Evolutionary conservation across 2,113 vertebrate genomes (phyloP).

Genomic region (Gopherus flavomarginatus): DNA sequence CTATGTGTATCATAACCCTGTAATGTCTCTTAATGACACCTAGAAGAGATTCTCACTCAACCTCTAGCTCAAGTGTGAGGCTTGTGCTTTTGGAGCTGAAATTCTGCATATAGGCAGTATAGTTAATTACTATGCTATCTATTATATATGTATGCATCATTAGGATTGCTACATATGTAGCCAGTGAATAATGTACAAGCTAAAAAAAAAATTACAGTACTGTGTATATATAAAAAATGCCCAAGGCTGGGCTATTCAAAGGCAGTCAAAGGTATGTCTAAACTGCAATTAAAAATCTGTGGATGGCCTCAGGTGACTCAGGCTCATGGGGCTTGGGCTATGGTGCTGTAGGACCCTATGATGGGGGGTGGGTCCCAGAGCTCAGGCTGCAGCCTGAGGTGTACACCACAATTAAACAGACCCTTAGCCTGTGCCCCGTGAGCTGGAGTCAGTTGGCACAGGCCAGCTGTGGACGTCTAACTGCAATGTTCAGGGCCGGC

Average conservation of each 20-base stretch:
- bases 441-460: neutral
- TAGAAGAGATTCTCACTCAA: neutral
- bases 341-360: neutral
- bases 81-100: neutral
- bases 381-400: neutral
- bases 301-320: too few relatives aligned
- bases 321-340: neutral
- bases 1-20: neutral
- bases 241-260: neutral
- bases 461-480: neutral
- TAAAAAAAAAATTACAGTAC: neutral
- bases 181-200: neutral
- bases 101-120: neutral
- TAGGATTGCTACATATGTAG: neutral
- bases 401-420: neutral
- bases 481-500: neutral
- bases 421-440: neutral
- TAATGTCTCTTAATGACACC: neutral
- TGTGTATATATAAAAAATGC: neutral
- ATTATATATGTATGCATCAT: neutral
- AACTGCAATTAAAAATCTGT: too few relatives aligned
- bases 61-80: neutral
- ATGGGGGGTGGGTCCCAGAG: neutral
- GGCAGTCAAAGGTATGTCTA: neutral
- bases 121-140: rapidly evolving